Evolutionary conservation across 2,888 invertebrate genomes (phyloP).

Genomic region (Phengaris arion): DNA sequence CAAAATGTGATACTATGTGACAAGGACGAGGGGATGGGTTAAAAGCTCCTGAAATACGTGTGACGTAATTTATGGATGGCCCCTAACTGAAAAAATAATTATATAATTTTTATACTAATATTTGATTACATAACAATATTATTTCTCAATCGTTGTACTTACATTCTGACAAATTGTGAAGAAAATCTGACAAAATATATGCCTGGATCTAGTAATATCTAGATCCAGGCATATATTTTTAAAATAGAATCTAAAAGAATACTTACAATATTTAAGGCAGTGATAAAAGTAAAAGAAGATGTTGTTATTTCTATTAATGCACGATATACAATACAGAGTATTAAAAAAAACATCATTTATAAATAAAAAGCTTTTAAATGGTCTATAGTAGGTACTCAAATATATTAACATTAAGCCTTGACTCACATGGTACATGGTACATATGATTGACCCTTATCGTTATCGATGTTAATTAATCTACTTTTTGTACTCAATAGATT

Average conservation of each 20-base stretch:
- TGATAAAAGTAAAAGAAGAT: not conserved
- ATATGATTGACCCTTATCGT: not conserved
- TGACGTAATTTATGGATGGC: too few relatives aligned
- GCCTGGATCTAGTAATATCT: too few relatives aligned
- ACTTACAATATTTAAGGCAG: not conserved
- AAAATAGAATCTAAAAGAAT: not conserved
- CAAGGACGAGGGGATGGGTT: too few relatives aligned
- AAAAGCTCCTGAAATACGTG: too few relatives aligned
- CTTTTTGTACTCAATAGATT: constrained; percentile 9
- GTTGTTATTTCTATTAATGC: not conserved
- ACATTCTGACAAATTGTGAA: too few relatives aligned
- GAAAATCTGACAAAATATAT: too few relatives aligned
- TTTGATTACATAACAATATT: not conserved
- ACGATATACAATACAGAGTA: not conserved
- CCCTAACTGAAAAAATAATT: not conserved
- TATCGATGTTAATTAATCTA: not conserved
- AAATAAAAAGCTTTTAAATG: not conserved
- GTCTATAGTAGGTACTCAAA: not conserved
- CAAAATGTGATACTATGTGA: too few relatives aligned
- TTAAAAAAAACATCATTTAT: not conserved
- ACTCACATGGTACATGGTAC: not conserved
- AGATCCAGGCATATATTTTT: not conserved
- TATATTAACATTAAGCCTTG: not conserved
- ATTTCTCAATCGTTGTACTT: not conserved
- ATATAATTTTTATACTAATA: not conserved